Conservation (phyloP, 2,888 invertebrate species). For the Physocephala rufipes region DNA sequence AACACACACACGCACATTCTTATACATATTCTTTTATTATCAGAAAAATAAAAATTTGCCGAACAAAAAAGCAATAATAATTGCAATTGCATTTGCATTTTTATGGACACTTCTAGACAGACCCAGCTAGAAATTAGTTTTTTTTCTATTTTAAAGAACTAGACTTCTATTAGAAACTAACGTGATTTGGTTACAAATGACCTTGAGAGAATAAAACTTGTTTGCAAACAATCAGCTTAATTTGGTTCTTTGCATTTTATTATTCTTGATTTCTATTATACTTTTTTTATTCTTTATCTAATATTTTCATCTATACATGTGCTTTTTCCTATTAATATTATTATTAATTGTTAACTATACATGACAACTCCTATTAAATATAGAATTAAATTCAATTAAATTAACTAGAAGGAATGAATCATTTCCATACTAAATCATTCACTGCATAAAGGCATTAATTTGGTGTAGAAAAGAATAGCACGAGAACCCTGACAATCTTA, state of each 20-base stretch:
- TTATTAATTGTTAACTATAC: neutral
- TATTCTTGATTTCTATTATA: no score
- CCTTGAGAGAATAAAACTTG: conserved; percentile 2
- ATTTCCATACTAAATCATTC: no score
- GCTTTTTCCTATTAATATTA: neutral
- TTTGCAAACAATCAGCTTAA: neutral
- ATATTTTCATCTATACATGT: neutral
- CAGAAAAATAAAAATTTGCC: neutral
- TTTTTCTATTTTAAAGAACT: neutral
- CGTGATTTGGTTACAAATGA: conserved; percentile 6
- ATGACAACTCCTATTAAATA: neutral
- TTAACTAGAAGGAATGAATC: no score
- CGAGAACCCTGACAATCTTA: no score
- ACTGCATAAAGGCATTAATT: no score
- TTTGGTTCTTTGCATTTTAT: no score
- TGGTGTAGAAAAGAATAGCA: no score
- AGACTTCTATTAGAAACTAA: neutral
- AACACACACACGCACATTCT: neutral
- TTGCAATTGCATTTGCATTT: conserved; percentile 1
- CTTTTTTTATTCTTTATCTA: no score
- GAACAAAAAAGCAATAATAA: neutral
- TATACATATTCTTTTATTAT: neutral
- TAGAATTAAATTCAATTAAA: neutral
- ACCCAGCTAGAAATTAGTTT: neutral
- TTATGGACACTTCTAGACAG: neutral